phyloP scores from a whole-genome alignment of 1,140 invertebrate genomes.

The Bombus waltoni region DNA sequence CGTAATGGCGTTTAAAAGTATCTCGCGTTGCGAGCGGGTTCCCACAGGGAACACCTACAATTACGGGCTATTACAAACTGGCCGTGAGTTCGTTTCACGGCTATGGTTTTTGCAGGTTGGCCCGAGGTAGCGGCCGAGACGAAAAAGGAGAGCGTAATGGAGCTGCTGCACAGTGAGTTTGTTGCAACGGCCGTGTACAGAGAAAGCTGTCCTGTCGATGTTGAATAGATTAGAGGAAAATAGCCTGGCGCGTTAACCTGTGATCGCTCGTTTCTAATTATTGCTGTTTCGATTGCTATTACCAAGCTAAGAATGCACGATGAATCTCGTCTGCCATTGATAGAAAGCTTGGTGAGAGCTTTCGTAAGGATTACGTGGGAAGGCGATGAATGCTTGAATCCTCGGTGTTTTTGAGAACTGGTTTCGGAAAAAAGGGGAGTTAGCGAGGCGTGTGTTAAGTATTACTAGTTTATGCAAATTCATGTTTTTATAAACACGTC shows the following conservation, averaged over 20 bases:
- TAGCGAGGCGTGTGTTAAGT: too few species aligned
- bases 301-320: constrained; percentile 41
- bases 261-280: constrained; percentile 43
- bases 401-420: not conserved
- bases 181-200: not conserved
- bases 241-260: constrained; percentile 26
- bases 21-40: constrained; percentile 4
- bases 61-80: constrained; percentile 31
- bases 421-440: too few species aligned
- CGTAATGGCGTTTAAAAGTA: constrained; percentile 39
- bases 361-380: constrained; percentile 9
- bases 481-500: too few species aligned
- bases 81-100: constrained; percentile 4
- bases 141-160: constrained; percentile 14
- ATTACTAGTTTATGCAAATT: too few species aligned
- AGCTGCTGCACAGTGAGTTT: not conserved
- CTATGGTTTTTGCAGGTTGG: not conserved
- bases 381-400: not conserved
- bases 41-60: constrained; percentile 33
- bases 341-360: constrained; percentile 46
- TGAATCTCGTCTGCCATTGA: not conserved
- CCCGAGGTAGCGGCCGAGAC: not conserved
- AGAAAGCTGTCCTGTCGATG: constrained; percentile 50
- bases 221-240: not conserved
- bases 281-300: constrained; percentile 35